Base-by-base conservation (phyloP, 2,888 invertebrate species). In the Cerastis leucographa region DNA sequence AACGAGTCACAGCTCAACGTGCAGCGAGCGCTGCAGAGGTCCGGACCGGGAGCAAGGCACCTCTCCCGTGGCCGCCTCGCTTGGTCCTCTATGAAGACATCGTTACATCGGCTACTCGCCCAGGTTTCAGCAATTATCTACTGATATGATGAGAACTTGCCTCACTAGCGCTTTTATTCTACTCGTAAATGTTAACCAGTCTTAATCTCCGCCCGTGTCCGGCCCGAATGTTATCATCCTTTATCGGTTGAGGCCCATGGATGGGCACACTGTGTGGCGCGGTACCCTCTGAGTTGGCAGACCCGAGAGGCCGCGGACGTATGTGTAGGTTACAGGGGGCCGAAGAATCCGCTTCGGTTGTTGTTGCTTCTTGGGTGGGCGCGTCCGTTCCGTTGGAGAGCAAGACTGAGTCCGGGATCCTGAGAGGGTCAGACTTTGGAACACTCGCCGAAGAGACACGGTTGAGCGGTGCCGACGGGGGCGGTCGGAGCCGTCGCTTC, bases 271-370 rank as follows among this genome's bases (percentile, higher is more conserved):
- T 67, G 94, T 89, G 86, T 94, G 97, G 82, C 97, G 97, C 0
- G 98, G 98, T 40, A 98, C 98, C 90, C 98, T 97, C 92, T 98
- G 98, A 1, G 98, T 98, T 12, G 98, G 98, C 74, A 98, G 94
- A 17, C 98, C 98, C 14, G 98, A 98, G 84, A 98, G 97, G 66
- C 98, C 98, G 84, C 97, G 97, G 3, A 98, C 98, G 93, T 98
- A 98, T 14, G 98, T 98, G 93, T 98, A 98, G 0, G 98, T 97
- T 19, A 98, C 98, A 1, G 98, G 98, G 71, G 98, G 97, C 59
- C 98, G 97, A 14, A 98, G 96, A 82, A 98, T 98, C 87, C 98
- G 97, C 91, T 98, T 98, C 2, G 98, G 98, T 76, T 97, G 97
- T 56, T 96, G 94, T 89, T 97, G 97, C 87, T 97, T 97, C 90